Evolutionary conservation across 2,888 invertebrate species (phyloP).

Genomic region (Mythimna lalbum): DNA sequence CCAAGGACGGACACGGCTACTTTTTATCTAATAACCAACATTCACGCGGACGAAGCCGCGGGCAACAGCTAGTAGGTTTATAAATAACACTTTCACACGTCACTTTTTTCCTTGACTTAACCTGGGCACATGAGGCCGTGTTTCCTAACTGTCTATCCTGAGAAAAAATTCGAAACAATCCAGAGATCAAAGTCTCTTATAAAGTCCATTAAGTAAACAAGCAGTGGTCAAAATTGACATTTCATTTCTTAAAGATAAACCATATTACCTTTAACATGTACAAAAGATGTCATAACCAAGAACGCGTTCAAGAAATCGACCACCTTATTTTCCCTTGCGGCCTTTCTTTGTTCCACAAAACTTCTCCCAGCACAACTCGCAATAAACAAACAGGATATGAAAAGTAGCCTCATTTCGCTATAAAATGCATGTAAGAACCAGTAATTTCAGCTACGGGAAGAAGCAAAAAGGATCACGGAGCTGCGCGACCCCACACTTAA

Average conservation of each 20-base stretch:
- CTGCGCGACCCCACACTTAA: conserved; percentile 81
- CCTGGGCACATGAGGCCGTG: too few relatives aligned
- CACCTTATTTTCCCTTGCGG: conserved; percentile 19
- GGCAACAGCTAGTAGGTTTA: too few relatives aligned
- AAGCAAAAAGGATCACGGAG: conserved; percentile 70
- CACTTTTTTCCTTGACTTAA: too few relatives aligned
- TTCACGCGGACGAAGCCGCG: too few relatives aligned
- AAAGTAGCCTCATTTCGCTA: conserved; percentile 54
- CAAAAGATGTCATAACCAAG: not conserved
- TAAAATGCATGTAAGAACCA: conserved; percentile 69
- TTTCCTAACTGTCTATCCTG: too few relatives aligned
- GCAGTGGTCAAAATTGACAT: too few relatives aligned
- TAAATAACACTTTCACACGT: too few relatives aligned
- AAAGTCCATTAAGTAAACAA: too few relatives aligned
- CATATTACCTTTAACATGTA: not conserved
- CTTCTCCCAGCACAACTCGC: conserved; percentile 22
- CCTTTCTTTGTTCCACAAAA: conserved; percentile 1
- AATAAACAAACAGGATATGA: conserved; percentile 53
- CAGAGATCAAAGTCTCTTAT: too few relatives aligned
- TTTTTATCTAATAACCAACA: too few relatives aligned
- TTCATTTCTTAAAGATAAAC: not conserved
- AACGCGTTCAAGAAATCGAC: not conserved
- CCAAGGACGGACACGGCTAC: too few relatives aligned
- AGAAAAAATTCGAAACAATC: too few relatives aligned
- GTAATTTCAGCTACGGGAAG: conserved; percentile 70